Base-by-base conservation (phyloP, 2,888 invertebrate species). In the Cetonia aurata region DNA sequence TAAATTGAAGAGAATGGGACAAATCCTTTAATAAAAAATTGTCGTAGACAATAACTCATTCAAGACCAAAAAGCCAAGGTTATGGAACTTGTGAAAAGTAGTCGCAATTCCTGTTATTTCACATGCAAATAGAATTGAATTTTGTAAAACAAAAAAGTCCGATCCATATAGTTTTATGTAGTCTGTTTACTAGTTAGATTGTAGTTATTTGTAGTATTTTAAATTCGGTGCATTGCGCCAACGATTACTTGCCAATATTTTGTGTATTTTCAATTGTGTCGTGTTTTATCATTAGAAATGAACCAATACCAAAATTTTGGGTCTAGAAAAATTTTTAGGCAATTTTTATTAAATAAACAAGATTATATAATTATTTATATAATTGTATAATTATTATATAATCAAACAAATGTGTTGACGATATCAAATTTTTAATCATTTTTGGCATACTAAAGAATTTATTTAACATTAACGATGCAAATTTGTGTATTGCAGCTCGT, bases 161-260 rank as follows among this genome's bases (percentile, higher is more conserved):
- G 59, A 60, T 60, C 59, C 59, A 60, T 44, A 10, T 37, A 37
- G 37, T 37, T 8, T 6, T 37, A 37, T 9, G 13, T 60, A 60
- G 59, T 25, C 46, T 17, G 19, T 9, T 37, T 8, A 37, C 37
- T 37, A 37, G 9, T 44, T 60, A 60, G 46, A 8, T 55, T 55
- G 25, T 60, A 60, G 44, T 37, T n/a, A n/a, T n/a, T n/a, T 25
- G 25, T 52, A 31, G 13, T 19, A 17, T 46, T 12, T 31, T 46
- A 60, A 17, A 25, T 4, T 25, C 8, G 25, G 17, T 59, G 59
- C 42, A 25, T 44, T 25, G 10, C 19, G 25, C 42, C 25, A 44
- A 44, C n/a, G 1, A 46, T 25, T 46, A 44, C 59, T 60, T 60
- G 59, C 59, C 59, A 60, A 60, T 25, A 9, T 60, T 60, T 46